Evolutionary conservation across 2,888 invertebrate genomes (phyloP).

Genomic region (Platerodrilus igneus): DNA sequence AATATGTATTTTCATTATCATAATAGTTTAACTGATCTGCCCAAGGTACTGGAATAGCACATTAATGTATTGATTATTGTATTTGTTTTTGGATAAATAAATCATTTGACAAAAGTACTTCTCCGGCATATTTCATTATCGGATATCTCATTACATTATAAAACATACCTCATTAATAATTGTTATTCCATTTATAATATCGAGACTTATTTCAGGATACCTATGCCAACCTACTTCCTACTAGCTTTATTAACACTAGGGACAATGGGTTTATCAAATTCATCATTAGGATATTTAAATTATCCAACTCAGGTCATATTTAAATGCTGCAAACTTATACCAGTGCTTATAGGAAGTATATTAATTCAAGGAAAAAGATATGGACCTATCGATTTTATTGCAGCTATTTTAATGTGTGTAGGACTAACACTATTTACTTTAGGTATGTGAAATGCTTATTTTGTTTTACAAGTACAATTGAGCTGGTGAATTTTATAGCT

Average conservation of each 20-base stretch:
- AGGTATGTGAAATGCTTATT: slow-evolving; percentile 54
- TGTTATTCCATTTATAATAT: slow-evolving; percentile 1
- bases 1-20: too few relatives aligned
- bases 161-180: background rate
- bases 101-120: too few relatives aligned
- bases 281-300: slow-evolving; percentile 89
- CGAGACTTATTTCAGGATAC: slow-evolving; percentile 82
- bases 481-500: background rate
- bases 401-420: slow-evolving; percentile 81
- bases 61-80: too few relatives aligned
- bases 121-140: too few relatives aligned
- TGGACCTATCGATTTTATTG: slow-evolving; percentile 74
- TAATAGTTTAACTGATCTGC: too few relatives aligned
- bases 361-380: slow-evolving; percentile 87
- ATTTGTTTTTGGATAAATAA: too few relatives aligned
- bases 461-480: background rate
- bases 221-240: slow-evolving; percentile 71
- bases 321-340: slow-evolving; percentile 95
- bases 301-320: slow-evolving; percentile 97
- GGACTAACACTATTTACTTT: slow-evolving; percentile 89
- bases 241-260: slow-evolving; percentile 85
- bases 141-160: slow-evolving; percentile 1
- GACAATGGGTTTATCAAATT: slow-evolving; percentile 95
- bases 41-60: too few relatives aligned
- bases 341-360: slow-evolving; percentile 91